Evolutionary conservation across 2,888 invertebrate species (phyloP), one percentile per base, ranked within the genome.

Genomic region (Ophioninae sp.): DNA sequence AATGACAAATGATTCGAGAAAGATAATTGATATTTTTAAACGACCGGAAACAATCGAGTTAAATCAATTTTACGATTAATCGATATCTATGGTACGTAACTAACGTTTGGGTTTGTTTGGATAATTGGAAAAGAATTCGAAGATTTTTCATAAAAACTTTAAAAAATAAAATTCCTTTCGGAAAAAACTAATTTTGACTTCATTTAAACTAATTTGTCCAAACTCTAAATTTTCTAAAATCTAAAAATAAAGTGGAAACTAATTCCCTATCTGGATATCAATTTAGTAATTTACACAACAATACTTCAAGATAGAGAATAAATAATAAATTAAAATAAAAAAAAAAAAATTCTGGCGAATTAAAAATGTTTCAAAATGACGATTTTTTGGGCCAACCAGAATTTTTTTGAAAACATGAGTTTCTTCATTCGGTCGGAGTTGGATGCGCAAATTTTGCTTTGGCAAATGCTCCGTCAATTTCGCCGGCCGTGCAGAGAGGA

Each of bases 381-480:
- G 20, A n/a, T 20, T 22, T 0, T 59, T 59, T 22, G 8, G 17
- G 59, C 2, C 9, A 59, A 22, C 20, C 58, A 10, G 64, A 83
- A 77, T 73, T 23, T 9, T 67, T 67, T 76, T 77, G 20, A 10
- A 67, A 8, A 61, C 51, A 58, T 58, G 63, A 82, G 71, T 58
- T 75, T 74, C 65, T 22, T 58, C 30, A 68, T 74, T 78, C 44
- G 23, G 69, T 20, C 30, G 56, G 65, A 75, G 23, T 67, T 51
- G 67, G 78, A 67, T 51, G 74, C 63, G 78, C 74, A 81, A 84
- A 81, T 78, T 79, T 81, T 56, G 68, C 41, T 58, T 75, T 63
- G 68, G 74, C 72, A 71, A 81, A 81, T 71, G 74, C 22, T 44
- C 71, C 61, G 65, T 76, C 74, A 63, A 72, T 84, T 59, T 20